A percentile compares a stretch with the other conserved stretches of the same genome.
These are phyloP conservation scores for Theretra japonica DNA, from an alignment of 2,888 invertebrate species.

Conservation along the genomic window DNA sequence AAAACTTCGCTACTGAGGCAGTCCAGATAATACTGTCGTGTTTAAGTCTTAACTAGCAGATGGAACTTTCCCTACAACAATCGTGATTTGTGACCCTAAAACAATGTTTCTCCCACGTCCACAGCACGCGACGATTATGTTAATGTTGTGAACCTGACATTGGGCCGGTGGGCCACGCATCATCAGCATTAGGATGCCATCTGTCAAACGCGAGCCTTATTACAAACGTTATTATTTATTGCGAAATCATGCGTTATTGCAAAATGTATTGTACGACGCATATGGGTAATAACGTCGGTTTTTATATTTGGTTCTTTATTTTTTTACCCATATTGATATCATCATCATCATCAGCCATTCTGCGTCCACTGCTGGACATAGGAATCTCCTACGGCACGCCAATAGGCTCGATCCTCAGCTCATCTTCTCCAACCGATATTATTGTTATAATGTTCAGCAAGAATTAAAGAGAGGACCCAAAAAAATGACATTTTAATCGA, in stretches of 20 bases:
- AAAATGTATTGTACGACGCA: not conserved
- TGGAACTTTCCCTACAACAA: not conserved
- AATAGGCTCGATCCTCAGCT: no score
- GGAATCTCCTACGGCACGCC: no score
- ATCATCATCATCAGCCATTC: no score
- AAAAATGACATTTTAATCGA: no score
- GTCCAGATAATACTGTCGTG: no score
- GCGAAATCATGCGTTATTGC: not conserved
- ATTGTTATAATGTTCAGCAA: no score
- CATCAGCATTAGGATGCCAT: constrained; percentile 22
- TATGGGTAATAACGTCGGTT: not conserved
- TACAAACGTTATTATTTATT: constrained; percentile 8
- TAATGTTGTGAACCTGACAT: constrained; percentile 25
- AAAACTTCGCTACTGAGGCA: no score
- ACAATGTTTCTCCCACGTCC: constrained; percentile 14
- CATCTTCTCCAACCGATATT: no score
- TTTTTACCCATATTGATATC: no score
- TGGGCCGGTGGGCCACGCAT: not conserved
- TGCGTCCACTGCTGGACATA: no score
- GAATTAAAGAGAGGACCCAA: no score
- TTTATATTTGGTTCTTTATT: no score
- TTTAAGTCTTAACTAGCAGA: not conserved
- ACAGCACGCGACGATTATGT: not conserved
- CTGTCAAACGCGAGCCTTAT: constrained; percentile 8
- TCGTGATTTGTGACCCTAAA: constrained; percentile 14